phyloP scores from a whole-genome alignment of 2,113 vertebrate genomes.

The Megaceryle torquata region DNA sequence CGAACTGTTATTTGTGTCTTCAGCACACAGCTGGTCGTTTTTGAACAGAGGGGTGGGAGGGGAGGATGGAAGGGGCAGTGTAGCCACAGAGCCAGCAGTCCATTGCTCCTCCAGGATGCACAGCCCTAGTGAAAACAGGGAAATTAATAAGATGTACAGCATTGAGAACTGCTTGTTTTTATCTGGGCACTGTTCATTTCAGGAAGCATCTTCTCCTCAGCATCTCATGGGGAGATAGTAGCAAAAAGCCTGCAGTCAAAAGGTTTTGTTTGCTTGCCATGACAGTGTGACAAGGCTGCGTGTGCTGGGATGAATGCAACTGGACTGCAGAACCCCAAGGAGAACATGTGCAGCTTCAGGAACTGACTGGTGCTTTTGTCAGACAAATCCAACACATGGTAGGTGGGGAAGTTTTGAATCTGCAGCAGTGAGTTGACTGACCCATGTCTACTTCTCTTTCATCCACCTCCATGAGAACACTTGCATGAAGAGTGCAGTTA shows the following conservation, averaged over 20 bases:
- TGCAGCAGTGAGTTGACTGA: neutral
- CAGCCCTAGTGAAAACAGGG: neutral
- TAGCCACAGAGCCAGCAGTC: neutral
- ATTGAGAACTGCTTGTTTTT: neutral
- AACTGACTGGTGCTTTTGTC: neutral
- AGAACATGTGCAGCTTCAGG: neutral
- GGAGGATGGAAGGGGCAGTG: constrained; percentile 23
- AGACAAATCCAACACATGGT: neutral
- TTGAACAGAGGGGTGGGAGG: constrained; percentile 48
- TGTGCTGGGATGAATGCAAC: neutral
- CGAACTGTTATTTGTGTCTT: neutral
- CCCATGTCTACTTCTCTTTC: neutral
- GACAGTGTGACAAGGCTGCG: neutral
- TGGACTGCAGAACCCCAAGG: neutral
- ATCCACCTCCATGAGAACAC: neutral
- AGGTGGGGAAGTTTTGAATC: neutral
- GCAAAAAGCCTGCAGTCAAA: neutral
- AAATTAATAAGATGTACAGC: neutral
- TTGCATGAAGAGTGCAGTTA: neutral
- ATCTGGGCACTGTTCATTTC: neutral
- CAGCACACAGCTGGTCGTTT: neutral
- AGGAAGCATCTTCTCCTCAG: neutral
- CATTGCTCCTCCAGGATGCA: constrained; percentile 11
- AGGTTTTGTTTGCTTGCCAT: neutral
- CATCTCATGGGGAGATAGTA: neutral